Percentiles rank a stretch among this genome's conserved stretches.
These are phyloP conservation scores for Callimorpha dominula DNA, from an alignment of 2,888 invertebrate species.

Conservation along the genomic window DNA sequence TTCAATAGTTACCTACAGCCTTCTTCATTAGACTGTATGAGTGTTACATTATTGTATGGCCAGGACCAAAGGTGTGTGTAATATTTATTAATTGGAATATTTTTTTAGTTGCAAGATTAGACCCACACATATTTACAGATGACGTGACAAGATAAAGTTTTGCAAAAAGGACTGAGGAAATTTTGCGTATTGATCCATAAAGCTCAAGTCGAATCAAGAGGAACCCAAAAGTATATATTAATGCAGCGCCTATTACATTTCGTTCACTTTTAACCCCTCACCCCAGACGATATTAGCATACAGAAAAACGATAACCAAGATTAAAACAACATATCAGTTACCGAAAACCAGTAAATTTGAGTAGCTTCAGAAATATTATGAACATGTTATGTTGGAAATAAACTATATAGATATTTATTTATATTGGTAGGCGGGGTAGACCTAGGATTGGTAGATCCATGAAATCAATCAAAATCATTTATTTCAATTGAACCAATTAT, in stretches of 20 bases:
- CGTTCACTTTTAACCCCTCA: slow-evolving; percentile 31
- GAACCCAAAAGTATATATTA: slow-evolving; percentile 22
- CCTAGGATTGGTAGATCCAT: too few species aligned
- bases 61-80: too few species aligned
- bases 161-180: neutral
- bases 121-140: too few species aligned
- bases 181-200: slow-evolving; percentile 15
- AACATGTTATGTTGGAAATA: neutral
- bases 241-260: slow-evolving; percentile 34
- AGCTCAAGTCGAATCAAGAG: slow-evolving; percentile 16
- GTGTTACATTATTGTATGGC: too few species aligned
- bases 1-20: too few species aligned
- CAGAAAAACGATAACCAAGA: slow-evolving; percentile 43
- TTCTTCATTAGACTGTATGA: too few species aligned
- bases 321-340: slow-evolving; percentile 42
- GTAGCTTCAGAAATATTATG: slow-evolving; percentile 6
- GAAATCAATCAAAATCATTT: too few species aligned
- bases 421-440: too few species aligned
- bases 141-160: neutral
- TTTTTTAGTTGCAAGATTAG: too few species aligned
- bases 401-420: too few species aligned
- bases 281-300: slow-evolving; percentile 46
- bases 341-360: slow-evolving; percentile 12
- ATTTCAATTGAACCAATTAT: too few species aligned
- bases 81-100: too few species aligned